Evolutionary conservation across 2,888 invertebrate genomes (phyloP).

Genomic region (Luperina testacea): DNA sequence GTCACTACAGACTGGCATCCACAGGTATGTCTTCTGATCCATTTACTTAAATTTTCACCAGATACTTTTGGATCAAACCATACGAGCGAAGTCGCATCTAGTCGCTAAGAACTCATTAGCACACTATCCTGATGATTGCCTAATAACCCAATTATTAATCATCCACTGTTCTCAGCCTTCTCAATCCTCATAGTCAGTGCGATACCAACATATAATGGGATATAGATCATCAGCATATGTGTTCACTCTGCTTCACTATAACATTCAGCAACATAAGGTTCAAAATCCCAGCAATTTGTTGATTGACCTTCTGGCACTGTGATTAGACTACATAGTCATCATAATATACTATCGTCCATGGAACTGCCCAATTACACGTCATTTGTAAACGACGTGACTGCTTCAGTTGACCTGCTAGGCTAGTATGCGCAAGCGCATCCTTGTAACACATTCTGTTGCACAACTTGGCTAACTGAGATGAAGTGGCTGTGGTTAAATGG

Average conservation of each 20-base stretch:
- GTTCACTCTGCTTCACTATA: not conserved
- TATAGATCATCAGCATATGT: not conserved
- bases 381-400: constrained; percentile 51
- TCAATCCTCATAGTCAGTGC: not conserved
- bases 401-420: constrained; percentile 44
- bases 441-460: constrained; percentile 62
- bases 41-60: not conserved
- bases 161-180: not conserved
- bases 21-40: not conserved
- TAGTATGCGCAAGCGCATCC: constrained; percentile 57
- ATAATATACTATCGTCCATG: constrained; percentile 8
- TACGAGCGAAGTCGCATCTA: not conserved
- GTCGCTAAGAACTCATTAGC: not conserved
- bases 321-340: constrained; percentile 15
- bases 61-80: not conserved
- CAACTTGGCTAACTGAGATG: constrained; percentile 47
- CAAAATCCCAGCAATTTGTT: not conserved
- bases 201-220: not conserved
- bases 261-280: not conserved
- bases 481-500: constrained; percentile 16
- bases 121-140: not conserved
- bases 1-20: not conserved
- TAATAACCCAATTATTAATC: not conserved
- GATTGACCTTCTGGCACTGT: constrained; percentile 12
- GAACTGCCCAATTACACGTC: constrained; percentile 29